Evolutionary conservation across 2,888 invertebrate species (phyloP), one percentile per base, ranked within the genome.

Genomic region (Homarus gammarus): DNA sequence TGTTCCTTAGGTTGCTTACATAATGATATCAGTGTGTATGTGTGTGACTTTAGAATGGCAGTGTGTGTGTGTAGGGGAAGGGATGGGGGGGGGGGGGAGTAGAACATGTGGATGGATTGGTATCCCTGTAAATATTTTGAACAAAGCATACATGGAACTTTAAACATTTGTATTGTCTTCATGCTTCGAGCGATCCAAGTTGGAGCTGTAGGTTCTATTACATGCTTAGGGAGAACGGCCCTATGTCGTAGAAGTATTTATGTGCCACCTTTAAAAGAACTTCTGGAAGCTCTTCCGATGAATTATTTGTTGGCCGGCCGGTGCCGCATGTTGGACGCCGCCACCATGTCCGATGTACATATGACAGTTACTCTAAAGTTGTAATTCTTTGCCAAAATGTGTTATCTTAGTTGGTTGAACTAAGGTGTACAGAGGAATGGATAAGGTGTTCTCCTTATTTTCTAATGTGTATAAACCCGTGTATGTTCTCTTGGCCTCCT

Each of bases 401-500:
- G 31, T 27, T 64, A n/a, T 64, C 64, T 64, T 64, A 64, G 64
- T 64, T 56, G 56, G 56, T 5, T 64, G 27, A 64, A 27, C 64
- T 64, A 64, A 64, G 56, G 56, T 64, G 64, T 64, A 64, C 64
- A 64, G 27, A 64, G 64, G 22, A 64, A 2, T 27, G 27, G 64
- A 64, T 64, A 27, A 64, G 64, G 64, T 8, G 10, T 64, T 64
- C 8, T 27, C 64, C 27, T 64, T 64, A 64, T 64, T 64, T 64
- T 64, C 27, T 64, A 64, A 22, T 64, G 64, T 64, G 64, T 64
- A 64, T 64, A 27, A 64, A 64, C 12, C 56, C 3, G 27, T 64
- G 27, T 27, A 64, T 56, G 64, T 44, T 44, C 44, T 33, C 22
- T 33, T 38, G 44, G 27, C 27, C 75, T 22, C 12, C 78, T 93